Conservation (phyloP, 2,888 invertebrate species). For the Rutpela maculata region DNA sequence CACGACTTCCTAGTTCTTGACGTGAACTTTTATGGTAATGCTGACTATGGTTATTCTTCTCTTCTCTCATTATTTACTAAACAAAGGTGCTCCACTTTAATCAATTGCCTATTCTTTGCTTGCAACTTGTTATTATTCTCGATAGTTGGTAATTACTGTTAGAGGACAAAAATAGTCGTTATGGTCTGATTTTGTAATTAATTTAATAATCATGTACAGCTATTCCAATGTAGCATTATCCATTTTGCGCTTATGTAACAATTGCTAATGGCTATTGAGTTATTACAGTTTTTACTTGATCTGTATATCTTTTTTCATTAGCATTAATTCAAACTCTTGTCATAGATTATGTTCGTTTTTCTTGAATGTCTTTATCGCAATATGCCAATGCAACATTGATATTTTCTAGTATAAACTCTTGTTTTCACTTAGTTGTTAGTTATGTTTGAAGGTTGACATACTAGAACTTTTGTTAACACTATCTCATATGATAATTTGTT, state of each 20-base stretch:
- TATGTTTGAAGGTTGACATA: too few species aligned
- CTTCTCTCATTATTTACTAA: conserved; percentile 27
- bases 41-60: conserved; percentile 17
- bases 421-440: too few species aligned
- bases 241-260: conserved; percentile 4
- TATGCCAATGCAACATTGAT: too few species aligned
- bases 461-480: too few species aligned
- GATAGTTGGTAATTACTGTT: conserved; percentile 17
- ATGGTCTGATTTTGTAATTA: conserved; percentile 37
- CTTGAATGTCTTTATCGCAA: too few species aligned
- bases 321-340: neutral
- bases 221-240: conserved; percentile 2
- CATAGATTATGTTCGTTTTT: neutral
- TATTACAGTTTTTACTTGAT: neutral
- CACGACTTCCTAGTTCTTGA: conserved; percentile 31
- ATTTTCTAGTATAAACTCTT: too few species aligned
- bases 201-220: conserved; percentile 19
- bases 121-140: conserved; percentile 22
- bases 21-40: conserved; percentile 26
- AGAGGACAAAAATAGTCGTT: conserved; percentile 11
- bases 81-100: conserved; percentile 40
- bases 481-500: too few species aligned
- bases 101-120: conserved; percentile 37
- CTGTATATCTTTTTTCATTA: neutral
- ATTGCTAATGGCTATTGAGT: neutral